Percentiles rank a stretch among this genome's conserved stretches.
These are phyloP conservation scores for Mayetiola destructor DNA, from an alignment of 2,888 invertebrate species.

Conservation along the genomic window DNA sequence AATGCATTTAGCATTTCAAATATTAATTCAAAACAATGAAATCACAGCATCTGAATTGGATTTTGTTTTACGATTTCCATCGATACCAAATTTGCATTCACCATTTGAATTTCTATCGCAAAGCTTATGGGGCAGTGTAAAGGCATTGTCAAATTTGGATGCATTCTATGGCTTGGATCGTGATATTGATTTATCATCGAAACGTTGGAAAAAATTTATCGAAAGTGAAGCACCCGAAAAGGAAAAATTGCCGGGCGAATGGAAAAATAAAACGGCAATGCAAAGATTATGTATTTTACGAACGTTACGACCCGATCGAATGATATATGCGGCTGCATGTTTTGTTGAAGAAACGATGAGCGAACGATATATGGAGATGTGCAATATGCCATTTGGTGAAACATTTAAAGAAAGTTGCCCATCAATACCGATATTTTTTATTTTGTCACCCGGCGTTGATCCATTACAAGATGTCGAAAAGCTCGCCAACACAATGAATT, in stretches of 20 bases:
- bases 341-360: conserved; percentile 87
- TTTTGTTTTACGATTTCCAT: conserved; percentile 75
- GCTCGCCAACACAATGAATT: conserved; percentile 65
- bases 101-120: conserved; percentile 75
- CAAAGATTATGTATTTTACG: conserved; percentile 87
- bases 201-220: conserved; percentile 84
- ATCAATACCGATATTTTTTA: conserved; percentile 82
- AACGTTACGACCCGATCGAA: conserved; percentile 78
- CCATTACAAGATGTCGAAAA: conserved; percentile 66
- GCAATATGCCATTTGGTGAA: conserved; percentile 62
- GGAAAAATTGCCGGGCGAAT: conserved; percentile 89
- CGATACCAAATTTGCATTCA: conserved; percentile 50
- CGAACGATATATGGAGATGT: conserved; percentile 60
- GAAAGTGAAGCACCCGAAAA: conserved; percentile 84
- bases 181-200: conserved; percentile 82
- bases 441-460: conserved; percentile 88
- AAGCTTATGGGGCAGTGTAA: conserved; percentile 68
- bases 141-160: conserved; percentile 60
- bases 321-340: conserved; percentile 79
- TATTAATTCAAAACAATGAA: conserved; percentile 36
- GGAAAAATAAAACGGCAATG: conserved; percentile 80
- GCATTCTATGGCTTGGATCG: conserved; percentile 77
- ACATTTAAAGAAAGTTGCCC: conserved; percentile 75
- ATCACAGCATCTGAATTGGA: conserved; percentile 67
- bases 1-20: conserved; percentile 70